Conservation (phyloP, 2,888 invertebrate species). For the Trachelus stipa region DNA sequence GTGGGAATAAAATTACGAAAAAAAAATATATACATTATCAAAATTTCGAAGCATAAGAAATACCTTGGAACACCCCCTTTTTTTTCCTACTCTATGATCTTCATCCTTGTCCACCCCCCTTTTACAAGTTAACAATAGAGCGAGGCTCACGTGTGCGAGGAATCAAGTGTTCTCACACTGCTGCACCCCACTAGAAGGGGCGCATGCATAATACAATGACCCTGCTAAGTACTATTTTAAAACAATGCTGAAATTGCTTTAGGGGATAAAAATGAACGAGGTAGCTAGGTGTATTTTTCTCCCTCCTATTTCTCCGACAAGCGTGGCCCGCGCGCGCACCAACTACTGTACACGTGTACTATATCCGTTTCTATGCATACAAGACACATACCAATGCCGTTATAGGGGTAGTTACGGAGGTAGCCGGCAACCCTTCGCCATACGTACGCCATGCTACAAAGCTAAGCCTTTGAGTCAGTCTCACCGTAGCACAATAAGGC, state of each 20-base stretch:
- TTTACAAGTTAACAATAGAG: slow-evolving; percentile 60
- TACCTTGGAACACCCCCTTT: not conserved
- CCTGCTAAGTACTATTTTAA: slow-evolving; percentile 68
- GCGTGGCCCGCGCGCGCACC: slow-evolving; percentile 36
- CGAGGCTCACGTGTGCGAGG: slow-evolving; percentile 65
- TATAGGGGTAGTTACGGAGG: slow-evolving; percentile 43
- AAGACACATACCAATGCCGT: slow-evolving; percentile 12
- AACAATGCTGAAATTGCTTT: slow-evolving; percentile 68
- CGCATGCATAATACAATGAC: slow-evolving; percentile 68
- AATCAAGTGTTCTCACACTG: slow-evolving; percentile 66
- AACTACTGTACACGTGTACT: not conserved
- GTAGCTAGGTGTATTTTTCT: slow-evolving; percentile 66
- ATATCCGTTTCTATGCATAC: not conserved
- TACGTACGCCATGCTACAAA: slow-evolving; percentile 48
- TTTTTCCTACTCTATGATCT: not conserved
- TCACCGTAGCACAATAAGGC: slow-evolving; percentile 65
- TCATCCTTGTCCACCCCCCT: not conserved
- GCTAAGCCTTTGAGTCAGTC: slow-evolving; percentile 66
- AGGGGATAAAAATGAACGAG: slow-evolving; percentile 68
- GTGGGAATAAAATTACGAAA: not conserved
- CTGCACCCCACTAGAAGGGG: slow-evolving; percentile 58
- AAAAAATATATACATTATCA: no score
- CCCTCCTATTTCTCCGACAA: slow-evolving; percentile 58
- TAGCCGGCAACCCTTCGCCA: not conserved
- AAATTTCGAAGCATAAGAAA: not conserved